Evolutionary conservation across 2,113 vertebrate genomes (phyloP).

Genomic region (Vicugna pacos): DNA sequence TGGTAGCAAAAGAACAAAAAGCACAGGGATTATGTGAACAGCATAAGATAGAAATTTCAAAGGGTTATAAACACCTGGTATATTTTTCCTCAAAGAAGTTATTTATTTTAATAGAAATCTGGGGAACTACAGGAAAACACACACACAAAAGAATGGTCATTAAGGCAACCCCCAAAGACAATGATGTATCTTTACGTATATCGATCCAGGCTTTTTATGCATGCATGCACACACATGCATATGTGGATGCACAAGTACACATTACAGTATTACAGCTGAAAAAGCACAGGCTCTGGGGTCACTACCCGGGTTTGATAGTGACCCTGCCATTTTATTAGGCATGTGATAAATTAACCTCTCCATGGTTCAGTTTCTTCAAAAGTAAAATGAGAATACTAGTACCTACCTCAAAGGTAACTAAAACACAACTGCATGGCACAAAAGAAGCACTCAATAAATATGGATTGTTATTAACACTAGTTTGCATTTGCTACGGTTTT

Average conservation of each 20-base stretch:
- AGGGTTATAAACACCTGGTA: background rate
- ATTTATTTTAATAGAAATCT: constrained; percentile 29
- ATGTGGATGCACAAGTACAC: too few species aligned
- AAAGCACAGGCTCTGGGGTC: background rate
- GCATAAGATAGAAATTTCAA: background rate
- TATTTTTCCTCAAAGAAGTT: background rate
- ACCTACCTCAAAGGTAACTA: background rate
- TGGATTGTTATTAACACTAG: background rate
- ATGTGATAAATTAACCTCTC: background rate
- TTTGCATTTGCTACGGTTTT: background rate
- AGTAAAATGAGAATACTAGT: background rate
- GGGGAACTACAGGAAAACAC: background rate
- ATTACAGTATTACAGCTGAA: background rate
- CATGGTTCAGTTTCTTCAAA: background rate
- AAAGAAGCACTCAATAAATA: background rate
- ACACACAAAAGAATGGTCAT: background rate
- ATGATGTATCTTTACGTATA: background rate
- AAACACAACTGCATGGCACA: background rate
- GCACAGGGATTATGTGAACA: background rate
- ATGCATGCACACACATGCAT: background rate
- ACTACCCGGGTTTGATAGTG: background rate
- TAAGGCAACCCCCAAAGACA: background rate
- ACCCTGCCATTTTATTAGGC: background rate
- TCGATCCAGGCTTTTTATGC: background rate
- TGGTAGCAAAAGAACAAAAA: background rate